Conservation (phyloP, 2,888 invertebrate genomes). For the Drosophila hawaiiensis region DNA sequence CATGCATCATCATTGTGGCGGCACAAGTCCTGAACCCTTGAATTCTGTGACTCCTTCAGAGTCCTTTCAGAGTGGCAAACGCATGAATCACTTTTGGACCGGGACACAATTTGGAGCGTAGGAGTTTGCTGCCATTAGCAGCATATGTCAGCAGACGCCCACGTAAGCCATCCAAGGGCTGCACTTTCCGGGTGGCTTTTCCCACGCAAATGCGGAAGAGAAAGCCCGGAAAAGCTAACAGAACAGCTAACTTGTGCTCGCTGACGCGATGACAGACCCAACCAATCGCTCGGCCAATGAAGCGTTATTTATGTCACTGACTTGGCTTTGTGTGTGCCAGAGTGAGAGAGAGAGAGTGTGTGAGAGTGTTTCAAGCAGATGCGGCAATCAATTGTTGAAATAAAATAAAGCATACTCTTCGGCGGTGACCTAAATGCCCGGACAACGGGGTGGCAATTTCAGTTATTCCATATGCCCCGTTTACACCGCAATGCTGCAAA, state of each 20-base stretch:
- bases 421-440: slow-evolving; percentile 70
- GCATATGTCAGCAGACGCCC: slow-evolving; percentile 73
- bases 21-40: slow-evolving; percentile 63
- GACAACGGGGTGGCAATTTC: slow-evolving; percentile 62
- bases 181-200: slow-evolving; percentile 61
- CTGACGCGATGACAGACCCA: slow-evolving; percentile 37
- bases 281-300: slow-evolving; percentile 34
- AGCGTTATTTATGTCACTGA: slow-evolving; percentile 71
- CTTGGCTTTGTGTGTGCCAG: slow-evolving; percentile 32
- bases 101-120: slow-evolving; percentile 52
- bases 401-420: slow-evolving; percentile 73
- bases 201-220: slow-evolving; percentile 51
- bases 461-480: slow-evolving; percentile 14
- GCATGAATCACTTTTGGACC: slow-evolving; percentile 66
- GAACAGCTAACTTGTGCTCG: slow-evolving; percentile 37
- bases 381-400: slow-evolving; percentile 56
- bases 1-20: slow-evolving; percentile 71
- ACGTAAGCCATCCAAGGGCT: slow-evolving; percentile 68
- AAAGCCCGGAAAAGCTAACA: slow-evolving; percentile 34
- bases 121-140: slow-evolving; percentile 71
- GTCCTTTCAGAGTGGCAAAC: slow-evolving; percentile 52
- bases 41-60: slow-evolving; percentile 18
- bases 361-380: slow-evolving; percentile 38
- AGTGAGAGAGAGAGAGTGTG: slow-evolving; percentile 12
- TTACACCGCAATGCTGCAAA: slow-evolving; percentile 16